These are phyloP conservation scores for Ochotona curzoniae DNA, from an alignment of 2,113 vertebrate genomes.

Conservation along the genomic window DNA sequence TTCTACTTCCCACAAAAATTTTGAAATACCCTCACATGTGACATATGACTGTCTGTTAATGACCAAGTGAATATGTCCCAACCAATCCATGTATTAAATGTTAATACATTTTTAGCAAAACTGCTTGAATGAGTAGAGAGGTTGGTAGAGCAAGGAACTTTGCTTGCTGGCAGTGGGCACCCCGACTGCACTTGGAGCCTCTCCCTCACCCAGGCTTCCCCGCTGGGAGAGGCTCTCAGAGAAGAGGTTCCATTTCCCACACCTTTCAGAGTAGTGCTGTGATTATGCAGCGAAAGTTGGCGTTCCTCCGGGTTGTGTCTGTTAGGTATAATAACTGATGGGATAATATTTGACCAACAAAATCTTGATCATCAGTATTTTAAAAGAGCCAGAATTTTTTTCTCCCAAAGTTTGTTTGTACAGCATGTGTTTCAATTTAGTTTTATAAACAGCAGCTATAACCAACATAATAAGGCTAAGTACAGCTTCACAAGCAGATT, in stretches of 20 bases:
- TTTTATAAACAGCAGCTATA: constrained; percentile 78
- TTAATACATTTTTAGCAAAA: constrained; percentile 13
- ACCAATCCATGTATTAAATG: neutral
- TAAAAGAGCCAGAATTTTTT: constrained; percentile 60
- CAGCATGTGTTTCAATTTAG: constrained; percentile 82
- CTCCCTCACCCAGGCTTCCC: rapidly evolving
- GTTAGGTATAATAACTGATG: neutral
- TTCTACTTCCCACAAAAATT: too few species aligned
- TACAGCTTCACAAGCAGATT: constrained; percentile 69
- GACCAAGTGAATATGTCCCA: neutral
- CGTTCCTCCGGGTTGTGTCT: neutral
- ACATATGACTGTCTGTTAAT: neutral
- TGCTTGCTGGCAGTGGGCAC: neutral
- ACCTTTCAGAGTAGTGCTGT: neutral
- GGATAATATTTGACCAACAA: constrained; percentile 49
- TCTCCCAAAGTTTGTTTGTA: constrained; percentile 76
- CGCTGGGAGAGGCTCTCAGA: neutral
- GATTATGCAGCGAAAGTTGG: neutral
- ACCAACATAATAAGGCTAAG: constrained; percentile 47
- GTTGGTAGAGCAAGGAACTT: neutral
- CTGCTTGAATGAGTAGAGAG: constrained; percentile 6
- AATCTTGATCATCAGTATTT: constrained; percentile 73
- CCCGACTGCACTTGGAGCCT: neutral
- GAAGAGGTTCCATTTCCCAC: neutral
- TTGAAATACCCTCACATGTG: neutral